Base-by-base conservation (phyloP, 2,797 vertebrate species). In the Apogon talboti region DNA sequence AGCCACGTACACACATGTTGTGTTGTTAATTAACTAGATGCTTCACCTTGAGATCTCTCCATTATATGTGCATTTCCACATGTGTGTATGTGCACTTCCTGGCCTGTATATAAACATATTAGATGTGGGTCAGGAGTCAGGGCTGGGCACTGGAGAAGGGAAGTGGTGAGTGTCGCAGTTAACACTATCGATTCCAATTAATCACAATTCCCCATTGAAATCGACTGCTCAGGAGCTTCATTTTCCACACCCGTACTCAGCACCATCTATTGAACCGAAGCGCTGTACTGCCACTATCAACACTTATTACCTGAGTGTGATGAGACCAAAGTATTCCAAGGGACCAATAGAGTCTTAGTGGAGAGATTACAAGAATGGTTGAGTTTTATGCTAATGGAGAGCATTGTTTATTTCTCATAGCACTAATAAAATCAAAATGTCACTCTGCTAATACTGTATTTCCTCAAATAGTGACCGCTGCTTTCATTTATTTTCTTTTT, bases 111-210 rank as follows among this genome's bases (percentile, higher is more conserved):
- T 18, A 46, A 68, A 62, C 64, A 57, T 62, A 73, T 78, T 67
- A 50, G 50, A 50, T 8, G 16, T 8, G 66, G 57, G 73, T 79
- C 41, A 35, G 58, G 65, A 40, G 73, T 79, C 41, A 35, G 58
- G 65, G 37, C 44, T 15, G 46, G 41, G 57, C 35, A 30, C 11
- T 49, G 43, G 4, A 42, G 70, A 71, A 51, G 64, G 72, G 84
- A 86, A 77, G 66, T 16, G 15, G 60, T 1, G 63, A 66, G 83
- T 16, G 54, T 67, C 40, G 33, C 70, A 45, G 76, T 73, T 54
- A 67, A 84, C 50, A 0, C 61, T 66, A 91, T 89, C 37, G 71
- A 86, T 88, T 86, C 51, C 75, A 91, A 85, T 93, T 91, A 91
- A 92, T 92, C 91, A 89, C 89, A 79, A 85, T 82, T 81, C 71